A percentile compares a stretch with the other conserved stretches of the same genome.
These are phyloP conservation scores for Tapirus indicus DNA, from an alignment of 2,797 vertebrate genomes.

Conservation along the genomic window DNA sequence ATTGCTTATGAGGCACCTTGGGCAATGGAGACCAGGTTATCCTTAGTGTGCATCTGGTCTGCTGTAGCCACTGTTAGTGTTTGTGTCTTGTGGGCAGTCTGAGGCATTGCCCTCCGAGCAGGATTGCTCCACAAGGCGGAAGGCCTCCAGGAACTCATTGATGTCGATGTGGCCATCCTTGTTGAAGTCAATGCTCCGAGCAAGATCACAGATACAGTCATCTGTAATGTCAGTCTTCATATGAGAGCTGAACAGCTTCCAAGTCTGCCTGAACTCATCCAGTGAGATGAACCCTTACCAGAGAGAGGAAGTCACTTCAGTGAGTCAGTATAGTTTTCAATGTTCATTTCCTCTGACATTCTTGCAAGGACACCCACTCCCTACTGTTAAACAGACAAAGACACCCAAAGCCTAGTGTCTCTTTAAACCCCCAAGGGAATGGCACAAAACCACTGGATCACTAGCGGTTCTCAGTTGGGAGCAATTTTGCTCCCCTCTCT, in stretches of 20 bases:
- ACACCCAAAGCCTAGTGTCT: neutral
- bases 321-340: neutral
- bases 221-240: conserved; percentile 93
- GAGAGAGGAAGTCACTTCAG: neutral
- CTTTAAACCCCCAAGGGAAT: neutral
- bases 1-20: neutral
- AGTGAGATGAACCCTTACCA: conserved; percentile 93
- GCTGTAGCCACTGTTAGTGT: accelerated
- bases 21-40: neutral
- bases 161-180: conserved; percentile 97
- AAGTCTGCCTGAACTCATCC: conserved; percentile 95
- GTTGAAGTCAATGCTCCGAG: conserved; percentile 97
- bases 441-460: neutral
- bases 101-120: neutral
- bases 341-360: neutral
- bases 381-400: neutral
- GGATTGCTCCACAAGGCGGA: conserved; percentile 92
- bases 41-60: neutral
- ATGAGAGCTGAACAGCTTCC: conserved; percentile 96
- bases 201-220: conserved; percentile 91
- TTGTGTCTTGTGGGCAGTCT: neutral
- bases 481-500: neutral
- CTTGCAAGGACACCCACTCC: neutral
- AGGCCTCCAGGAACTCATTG: conserved; percentile 98
- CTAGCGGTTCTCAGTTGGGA: neutral